Percentiles rank a stretch among this genome's conserved stretches.
Evolutionary conservation across 2,888 invertebrate genomes (phyloP).

Genomic region (Drosophila nr. perissopoda): DNA sequence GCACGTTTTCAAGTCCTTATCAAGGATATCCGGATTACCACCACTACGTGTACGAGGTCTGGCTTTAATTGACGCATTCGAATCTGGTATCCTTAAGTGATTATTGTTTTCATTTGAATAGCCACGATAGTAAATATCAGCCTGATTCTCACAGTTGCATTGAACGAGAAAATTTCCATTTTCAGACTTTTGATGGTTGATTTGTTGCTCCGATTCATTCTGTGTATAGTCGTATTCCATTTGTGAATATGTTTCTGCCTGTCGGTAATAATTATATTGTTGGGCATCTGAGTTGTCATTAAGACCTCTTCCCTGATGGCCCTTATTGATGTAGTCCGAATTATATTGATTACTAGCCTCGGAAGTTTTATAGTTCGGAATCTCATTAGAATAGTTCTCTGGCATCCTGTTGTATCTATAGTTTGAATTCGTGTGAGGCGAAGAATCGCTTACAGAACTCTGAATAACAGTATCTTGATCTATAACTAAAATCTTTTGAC

Average conservation of each 20-base stretch:
- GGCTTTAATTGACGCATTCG: neutral
- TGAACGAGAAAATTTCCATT: neutral
- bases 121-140: neutral
- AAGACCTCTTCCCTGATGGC: too few species aligned
- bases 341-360: neutral
- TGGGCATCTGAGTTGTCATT: neutral
- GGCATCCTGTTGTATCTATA: too few species aligned
- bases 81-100: neutral
- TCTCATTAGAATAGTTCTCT: neutral
- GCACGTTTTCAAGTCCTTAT: neutral
- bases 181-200: neutral
- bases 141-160: neutral
- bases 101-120: neutral
- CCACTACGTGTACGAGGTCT: slow-evolving; percentile 23
- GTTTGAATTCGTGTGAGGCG: neutral
- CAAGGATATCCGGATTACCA: slow-evolving; percentile 17
- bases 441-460: neutral
- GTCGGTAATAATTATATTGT: neutral
- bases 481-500: neutral
- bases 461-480: neutral
- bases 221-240: neutral
- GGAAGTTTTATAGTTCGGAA: neutral
- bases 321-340: neutral
- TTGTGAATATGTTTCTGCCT: neutral
- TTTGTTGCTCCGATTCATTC: neutral